Conservation (phyloP, 2,113 vertebrate genomes). For the Bostrychus sinensis region DNA sequence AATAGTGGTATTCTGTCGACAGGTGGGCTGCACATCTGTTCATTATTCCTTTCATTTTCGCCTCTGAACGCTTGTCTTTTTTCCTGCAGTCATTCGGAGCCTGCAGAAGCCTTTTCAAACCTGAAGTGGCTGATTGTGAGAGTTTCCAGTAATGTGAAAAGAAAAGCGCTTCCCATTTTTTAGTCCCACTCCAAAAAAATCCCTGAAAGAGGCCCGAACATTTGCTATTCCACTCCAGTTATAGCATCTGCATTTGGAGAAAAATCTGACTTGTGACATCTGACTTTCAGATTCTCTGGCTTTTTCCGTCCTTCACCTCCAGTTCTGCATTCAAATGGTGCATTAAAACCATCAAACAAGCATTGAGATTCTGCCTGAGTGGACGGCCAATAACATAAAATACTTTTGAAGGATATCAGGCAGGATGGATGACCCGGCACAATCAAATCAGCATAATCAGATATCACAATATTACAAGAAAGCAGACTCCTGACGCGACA, state of each 20-base stretch:
- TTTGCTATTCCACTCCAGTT: conserved; percentile 64
- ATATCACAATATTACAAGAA: conserved; percentile 89
- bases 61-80: conserved; percentile 19
- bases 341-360: conserved; percentile 90
- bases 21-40: conserved; percentile 48
- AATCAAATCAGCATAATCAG: conserved; percentile 90
- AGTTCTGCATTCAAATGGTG: conserved; percentile 84
- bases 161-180: conserved; percentile 27
- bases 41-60: conserved; percentile 27
- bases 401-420: conserved; percentile 88
- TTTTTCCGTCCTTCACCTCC: conserved; percentile 69
- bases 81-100: conserved; percentile 15
- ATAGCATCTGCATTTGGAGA: conserved; percentile 70
- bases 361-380: conserved; percentile 90
- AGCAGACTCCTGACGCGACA: conserved; percentile 84
- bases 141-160: conserved; percentile 34
- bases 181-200: conserved; percentile 37
- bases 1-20: conserved; percentile 12
- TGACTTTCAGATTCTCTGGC: conserved; percentile 87
- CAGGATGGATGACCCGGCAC: conserved; percentile 87
- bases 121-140: conserved; percentile 43
- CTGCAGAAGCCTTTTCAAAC: conserved; percentile 24
- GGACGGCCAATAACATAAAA: conserved; percentile 88
- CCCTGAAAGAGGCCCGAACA: conserved; percentile 46
- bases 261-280: conserved; percentile 81